Conservation (phyloP, 2,888 invertebrate genomes). For the Sarcophaga subvicina region DNA sequence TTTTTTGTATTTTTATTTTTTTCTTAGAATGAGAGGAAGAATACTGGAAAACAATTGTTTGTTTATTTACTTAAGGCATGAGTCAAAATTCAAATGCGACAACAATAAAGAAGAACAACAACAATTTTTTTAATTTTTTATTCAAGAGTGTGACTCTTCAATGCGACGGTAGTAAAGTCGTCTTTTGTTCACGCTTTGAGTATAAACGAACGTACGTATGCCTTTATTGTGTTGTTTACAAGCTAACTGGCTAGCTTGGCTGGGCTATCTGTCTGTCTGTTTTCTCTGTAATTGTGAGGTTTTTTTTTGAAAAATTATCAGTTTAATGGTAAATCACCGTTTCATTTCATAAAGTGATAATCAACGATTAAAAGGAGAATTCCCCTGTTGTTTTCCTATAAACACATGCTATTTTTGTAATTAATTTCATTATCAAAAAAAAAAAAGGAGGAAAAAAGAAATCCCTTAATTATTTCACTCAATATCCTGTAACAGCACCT, state of each 20-base stretch:
- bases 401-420: background rate
- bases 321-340: constrained; percentile 45
- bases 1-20: background rate
- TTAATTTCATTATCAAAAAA: background rate
- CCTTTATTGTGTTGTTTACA: no score
- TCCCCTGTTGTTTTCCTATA: constrained; percentile 13
- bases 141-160: background rate
- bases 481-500: no score
- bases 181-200: background rate
- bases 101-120: background rate
- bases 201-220: background rate
- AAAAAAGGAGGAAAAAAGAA: no score
- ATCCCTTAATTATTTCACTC: no score
- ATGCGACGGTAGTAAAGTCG: background rate
- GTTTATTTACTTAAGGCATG: constrained; percentile 34
- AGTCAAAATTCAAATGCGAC: constrained; percentile 43
- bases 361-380: constrained; percentile 37
- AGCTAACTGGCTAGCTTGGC: no score
- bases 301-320: constrained; percentile 35
- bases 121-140: background rate
- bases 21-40: background rate
- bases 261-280: constrained; percentile 2
- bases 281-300: constrained; percentile 30
- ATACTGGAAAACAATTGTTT: background rate
- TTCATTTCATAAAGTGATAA: constrained; percentile 40